A percentile compares a stretch with the other conserved stretches of the same genome.
These are phyloP conservation scores for Siniperca scherzeri DNA, from an alignment of 2,797 vertebrate species.

Conservation along the genomic window DNA sequence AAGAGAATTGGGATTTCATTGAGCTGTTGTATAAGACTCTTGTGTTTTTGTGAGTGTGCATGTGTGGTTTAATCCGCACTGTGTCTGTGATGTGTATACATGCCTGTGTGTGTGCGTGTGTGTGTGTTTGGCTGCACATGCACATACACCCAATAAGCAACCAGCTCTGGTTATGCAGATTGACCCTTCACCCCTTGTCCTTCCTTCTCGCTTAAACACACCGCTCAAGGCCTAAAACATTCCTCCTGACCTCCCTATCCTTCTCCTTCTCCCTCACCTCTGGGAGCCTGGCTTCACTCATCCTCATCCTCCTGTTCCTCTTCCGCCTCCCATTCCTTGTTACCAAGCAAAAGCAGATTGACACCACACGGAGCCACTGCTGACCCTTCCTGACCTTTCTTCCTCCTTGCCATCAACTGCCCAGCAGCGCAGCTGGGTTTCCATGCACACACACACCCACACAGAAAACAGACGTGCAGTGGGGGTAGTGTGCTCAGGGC, in stretches of 20 bases:
- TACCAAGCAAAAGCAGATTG: constrained; percentile 51
- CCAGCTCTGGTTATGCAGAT: constrained; percentile 43
- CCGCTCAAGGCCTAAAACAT: constrained; percentile 59
- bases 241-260: constrained; percentile 53
- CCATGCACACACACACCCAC: constrained; percentile 52
- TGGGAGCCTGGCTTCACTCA: constrained; percentile 41
- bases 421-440: constrained; percentile 47
- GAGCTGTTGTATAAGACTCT: constrained; percentile 20
- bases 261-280: constrained; percentile 55
- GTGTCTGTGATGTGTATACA: not conserved
- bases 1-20: constrained; percentile 23
- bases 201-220: constrained; percentile 47
- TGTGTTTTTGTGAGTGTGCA: not conserved
- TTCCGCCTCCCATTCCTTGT: constrained; percentile 48
- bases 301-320: constrained; percentile 29
- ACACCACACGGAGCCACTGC: constrained; percentile 50
- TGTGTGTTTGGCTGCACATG: constrained; percentile 17
- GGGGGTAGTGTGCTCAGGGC: constrained; percentile 58
- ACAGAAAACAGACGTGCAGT: constrained; percentile 41
- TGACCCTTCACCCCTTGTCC: constrained; percentile 57
- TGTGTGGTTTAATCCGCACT: constrained; percentile 25
- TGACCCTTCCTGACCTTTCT: constrained; percentile 66
- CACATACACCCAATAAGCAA: constrained; percentile 37
- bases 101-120: not conserved
- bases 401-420: constrained; percentile 59